Percentiles rank a stretch among this genome's conserved stretches.
Evolutionary conservation across 2,113 vertebrate genomes (phyloP).

Genomic region (Callopanchax toddi): DNA sequence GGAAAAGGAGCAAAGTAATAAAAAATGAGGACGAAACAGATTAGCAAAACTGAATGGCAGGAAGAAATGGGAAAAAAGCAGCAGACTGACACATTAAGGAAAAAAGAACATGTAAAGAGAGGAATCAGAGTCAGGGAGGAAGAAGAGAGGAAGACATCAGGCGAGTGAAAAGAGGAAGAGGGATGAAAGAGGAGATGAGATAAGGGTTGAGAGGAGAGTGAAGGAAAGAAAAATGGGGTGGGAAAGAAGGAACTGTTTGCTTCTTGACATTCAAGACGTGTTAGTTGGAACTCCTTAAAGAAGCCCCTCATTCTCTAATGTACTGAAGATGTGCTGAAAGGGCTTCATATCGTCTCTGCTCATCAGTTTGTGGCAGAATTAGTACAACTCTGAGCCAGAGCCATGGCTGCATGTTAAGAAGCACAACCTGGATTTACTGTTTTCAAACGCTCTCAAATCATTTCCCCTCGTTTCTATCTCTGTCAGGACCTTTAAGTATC

Average conservation of each 20-base stretch:
- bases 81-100: constrained; percentile 9
- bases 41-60: constrained; percentile 17
- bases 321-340: constrained; percentile 28
- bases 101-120: constrained; percentile 13
- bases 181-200: constrained; percentile 36
- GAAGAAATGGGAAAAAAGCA: constrained; percentile 5
- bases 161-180: constrained; percentile 10
- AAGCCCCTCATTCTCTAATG: constrained; percentile 43
- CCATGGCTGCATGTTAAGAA: background rate
- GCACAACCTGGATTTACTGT: constrained; percentile 11
- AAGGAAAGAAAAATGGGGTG: constrained; percentile 26
- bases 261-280: constrained; percentile 52
- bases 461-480: background rate
- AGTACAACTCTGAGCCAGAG: constrained; percentile 27
- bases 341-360: constrained; percentile 15
- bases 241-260: constrained; percentile 12
- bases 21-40: constrained; percentile 4
- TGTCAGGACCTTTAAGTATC: background rate
- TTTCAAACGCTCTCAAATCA: background rate
- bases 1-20: constrained; percentile 12
- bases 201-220: constrained; percentile 24
- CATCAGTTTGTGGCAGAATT: constrained; percentile 17
- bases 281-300: constrained; percentile 43
- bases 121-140: constrained; percentile 30
- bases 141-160: constrained; percentile 32